Conservation (phyloP, 2,797 vertebrate genomes). For the Cryptoprocta ferox region DNA sequence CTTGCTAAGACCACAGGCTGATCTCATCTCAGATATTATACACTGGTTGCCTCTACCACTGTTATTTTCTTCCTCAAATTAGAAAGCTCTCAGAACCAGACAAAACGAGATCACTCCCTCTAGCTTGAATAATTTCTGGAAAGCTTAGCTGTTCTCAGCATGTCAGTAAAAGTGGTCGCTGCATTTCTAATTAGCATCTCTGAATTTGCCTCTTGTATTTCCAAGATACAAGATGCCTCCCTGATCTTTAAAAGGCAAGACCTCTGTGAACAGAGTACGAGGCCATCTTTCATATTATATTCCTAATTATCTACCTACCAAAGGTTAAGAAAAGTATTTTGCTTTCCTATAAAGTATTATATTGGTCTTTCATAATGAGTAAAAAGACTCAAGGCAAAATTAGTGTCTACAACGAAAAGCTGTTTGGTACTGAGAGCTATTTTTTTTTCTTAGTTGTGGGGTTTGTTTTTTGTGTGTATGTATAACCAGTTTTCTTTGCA, state of each 20-base stretch:
- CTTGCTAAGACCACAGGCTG: not conserved
- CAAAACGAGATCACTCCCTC: constrained; percentile 17
- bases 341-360: constrained; percentile 58
- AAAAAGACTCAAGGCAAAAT: constrained; percentile 49
- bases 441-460: constrained; percentile 51
- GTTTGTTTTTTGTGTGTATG: not conserved
- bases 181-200: constrained; percentile 67
- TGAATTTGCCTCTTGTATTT: constrained; percentile 63
- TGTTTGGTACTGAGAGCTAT: constrained; percentile 45
- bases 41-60: not conserved
- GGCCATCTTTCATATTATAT: constrained; percentile 57
- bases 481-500: constrained; percentile 52
- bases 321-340: constrained; percentile 66
- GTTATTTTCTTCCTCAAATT: constrained; percentile 55
- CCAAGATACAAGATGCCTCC: constrained; percentile 50
- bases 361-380: constrained; percentile 13
- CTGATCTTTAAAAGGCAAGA: constrained; percentile 45
- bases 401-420: constrained; percentile 41
- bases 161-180: constrained; percentile 20
- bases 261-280: not conserved
- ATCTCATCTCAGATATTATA: not conserved
- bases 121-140: constrained; percentile 56
- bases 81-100: constrained; percentile 45
- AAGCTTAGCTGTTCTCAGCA: constrained; percentile 37
- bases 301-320: constrained; percentile 51